phyloP scores from a whole-genome alignment of 1,140 invertebrate genomes.

The Copidosoma floridanum region DNA sequence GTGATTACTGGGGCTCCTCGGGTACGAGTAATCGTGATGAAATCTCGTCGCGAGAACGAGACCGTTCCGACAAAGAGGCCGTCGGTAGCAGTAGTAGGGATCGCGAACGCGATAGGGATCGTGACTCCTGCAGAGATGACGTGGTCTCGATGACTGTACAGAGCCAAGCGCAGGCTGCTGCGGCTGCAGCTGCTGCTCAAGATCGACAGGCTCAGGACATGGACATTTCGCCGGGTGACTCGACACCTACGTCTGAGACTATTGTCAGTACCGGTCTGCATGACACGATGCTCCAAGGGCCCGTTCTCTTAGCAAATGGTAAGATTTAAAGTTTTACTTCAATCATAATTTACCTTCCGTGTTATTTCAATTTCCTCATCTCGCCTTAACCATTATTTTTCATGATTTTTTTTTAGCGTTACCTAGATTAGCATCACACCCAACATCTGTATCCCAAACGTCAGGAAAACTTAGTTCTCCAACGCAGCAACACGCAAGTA shows the following conservation, averaged over 20 bases:
- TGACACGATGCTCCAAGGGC: slow-evolving; percentile 56
- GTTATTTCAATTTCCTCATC: too few relatives aligned
- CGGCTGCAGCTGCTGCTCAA: slow-evolving; percentile 26
- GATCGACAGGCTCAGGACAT: slow-evolving; percentile 68
- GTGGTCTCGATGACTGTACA: neutral
- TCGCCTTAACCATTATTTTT: too few relatives aligned
- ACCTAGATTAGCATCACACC: slow-evolving; percentile 67
- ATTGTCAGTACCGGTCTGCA: slow-evolving; percentile 42
- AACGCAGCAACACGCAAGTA: slow-evolving; percentile 52
- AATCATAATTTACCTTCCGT: too few relatives aligned
- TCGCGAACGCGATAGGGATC: slow-evolving; percentile 44
- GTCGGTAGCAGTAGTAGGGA: slow-evolving; percentile 36
- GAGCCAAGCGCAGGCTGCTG: neutral
- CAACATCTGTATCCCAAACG: slow-evolving; percentile 50
- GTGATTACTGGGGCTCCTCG: slow-evolving; percentile 8
- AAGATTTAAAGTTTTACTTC: too few relatives aligned
- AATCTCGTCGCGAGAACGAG: slow-evolving; percentile 23
- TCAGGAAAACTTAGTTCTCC: slow-evolving; percentile 56
- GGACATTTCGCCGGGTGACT: slow-evolving; percentile 84
- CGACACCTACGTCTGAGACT: slow-evolving; percentile 74
- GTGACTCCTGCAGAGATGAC: slow-evolving; percentile 48
- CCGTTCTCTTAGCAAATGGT: slow-evolving; percentile 64
- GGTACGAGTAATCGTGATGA: slow-evolving; percentile 19
- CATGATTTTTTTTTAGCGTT: slow-evolving; percentile 51
- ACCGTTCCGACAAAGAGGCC: slow-evolving; percentile 33